Base-by-base conservation (phyloP, 2,888 invertebrate species). In the Pediacus dermestoides region DNA sequence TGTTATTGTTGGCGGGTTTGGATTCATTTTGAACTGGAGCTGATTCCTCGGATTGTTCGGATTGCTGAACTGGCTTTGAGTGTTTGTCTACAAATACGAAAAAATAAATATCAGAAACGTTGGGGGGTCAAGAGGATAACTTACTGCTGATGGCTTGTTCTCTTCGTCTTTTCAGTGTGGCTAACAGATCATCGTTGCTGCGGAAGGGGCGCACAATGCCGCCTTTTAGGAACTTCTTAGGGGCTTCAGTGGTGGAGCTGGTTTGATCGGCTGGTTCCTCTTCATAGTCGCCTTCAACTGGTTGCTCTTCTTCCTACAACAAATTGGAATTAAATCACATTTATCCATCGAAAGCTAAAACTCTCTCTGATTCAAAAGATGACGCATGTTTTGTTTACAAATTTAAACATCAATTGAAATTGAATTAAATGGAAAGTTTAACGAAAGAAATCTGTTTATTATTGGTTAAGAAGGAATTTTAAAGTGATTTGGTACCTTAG, bases 131-230 rank as follows among this genome's bases (percentile, higher is more conserved):
- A n/a, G n/a, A 9, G 1, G 3, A 10, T n/a, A 10, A 57, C 63
- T 66, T 71, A 76, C 78, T 75, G 64, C 74, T 76, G 48, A 78
- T 79, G 10, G 74, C 82, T 62, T 83, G 82, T 43, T 81, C 82
- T 53, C 85, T 74, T 57, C 84, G 75, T 56, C 81, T 79, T 66
- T 85, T 86, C 39, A 87, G 70, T 0, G 83, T 78, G 36, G 80
- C 84, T 28, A 87, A 68, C 15, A 87, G 74, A 55, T 86, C 86
- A 39, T 84, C 81, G 67, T 87, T 86, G 58, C 85, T 86, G 56
- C 85, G 77, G 76, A 86, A 86, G 0, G 87, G 86, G 37, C 87
- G 71, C 9, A 86, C 80, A 21, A 76, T 72, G 9, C 83, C 83
- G 1, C 75, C 74, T 28, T 73, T 75, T 1, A 81, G 68, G 52